Evolutionary conservation across 2,888 invertebrate genomes (phyloP).

Genomic region (Heteromyza rotundicornis): DNA sequence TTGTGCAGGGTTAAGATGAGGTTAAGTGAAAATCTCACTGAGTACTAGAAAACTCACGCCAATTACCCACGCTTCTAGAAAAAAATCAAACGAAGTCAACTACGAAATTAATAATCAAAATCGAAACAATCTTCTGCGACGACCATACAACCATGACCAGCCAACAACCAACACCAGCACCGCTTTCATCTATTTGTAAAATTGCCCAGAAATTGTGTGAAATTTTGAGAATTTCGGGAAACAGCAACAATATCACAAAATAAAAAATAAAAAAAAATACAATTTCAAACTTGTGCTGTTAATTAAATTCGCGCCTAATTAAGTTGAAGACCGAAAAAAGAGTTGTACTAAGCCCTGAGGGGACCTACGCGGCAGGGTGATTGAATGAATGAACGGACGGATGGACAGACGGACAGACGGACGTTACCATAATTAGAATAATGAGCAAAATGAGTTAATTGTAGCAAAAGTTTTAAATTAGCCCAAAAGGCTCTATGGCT

Average conservation of each 20-base stretch:
- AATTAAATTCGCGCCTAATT: constrained; percentile 50
- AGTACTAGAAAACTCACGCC: not conserved
- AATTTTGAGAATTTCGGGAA: not conserved
- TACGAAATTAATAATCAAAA: not conserved
- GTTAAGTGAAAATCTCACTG: not conserved
- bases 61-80: not conserved
- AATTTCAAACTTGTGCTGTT: constrained; percentile 24
- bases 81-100: no score
- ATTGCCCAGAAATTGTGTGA: not conserved
- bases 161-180: no score
- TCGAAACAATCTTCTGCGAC: not conserved
- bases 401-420: not conserved
- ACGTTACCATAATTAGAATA: constrained; percentile 19
- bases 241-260: no score
- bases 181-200: not conserved
- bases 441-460: constrained; percentile 27
- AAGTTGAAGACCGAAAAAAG: constrained; percentile 29
- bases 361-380: not conserved
- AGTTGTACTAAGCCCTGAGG: not conserved
- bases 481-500: constrained; percentile 5
- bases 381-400: not conserved
- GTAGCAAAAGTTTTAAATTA: constrained; percentile 28
- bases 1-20: not conserved
- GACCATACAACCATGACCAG: no score
- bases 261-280: not conserved